Evolutionary conservation across 1,140 invertebrate genomes (phyloP).

Genomic region (Cephus cinctus): DNA sequence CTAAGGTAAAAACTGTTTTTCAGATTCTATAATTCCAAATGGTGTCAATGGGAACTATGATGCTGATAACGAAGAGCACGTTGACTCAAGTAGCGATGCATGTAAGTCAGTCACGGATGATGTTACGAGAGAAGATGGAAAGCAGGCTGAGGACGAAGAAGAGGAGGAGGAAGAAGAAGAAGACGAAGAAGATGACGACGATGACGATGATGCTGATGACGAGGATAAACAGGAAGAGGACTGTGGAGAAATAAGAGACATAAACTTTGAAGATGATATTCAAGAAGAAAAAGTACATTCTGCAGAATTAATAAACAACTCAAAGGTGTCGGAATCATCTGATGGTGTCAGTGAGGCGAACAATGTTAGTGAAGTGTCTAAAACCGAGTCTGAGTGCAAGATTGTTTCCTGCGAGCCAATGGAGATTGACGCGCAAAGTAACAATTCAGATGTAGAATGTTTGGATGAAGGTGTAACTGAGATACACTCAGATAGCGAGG

Average conservation of each 20-base stretch:
- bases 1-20: no score
- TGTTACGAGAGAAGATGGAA: conserved; percentile 15
- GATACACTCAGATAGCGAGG: conserved; percentile 1
- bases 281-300: no score
- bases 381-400: conserved; percentile 31
- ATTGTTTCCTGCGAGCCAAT: conserved; percentile 34
- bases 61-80: conserved; percentile 42
- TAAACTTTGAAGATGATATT: no score
- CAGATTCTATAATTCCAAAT: conserved; percentile 47
- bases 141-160: conserved; percentile 20
- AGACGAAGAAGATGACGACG: conserved; percentile 25
- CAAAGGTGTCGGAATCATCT: conserved; percentile 18
- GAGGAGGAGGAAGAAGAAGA: conserved; percentile 32
- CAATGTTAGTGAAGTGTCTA: conserved; percentile 42
- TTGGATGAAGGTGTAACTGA: conserved; percentile 38
- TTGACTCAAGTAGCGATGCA: conserved; percentile 24
- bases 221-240: conserved; percentile 17
- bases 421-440: conserved; percentile 47
- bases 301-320: conserved; percentile 3
- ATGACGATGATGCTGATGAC: conserved; percentile 23
- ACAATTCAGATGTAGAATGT: conserved; percentile 50
- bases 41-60: conserved; percentile 48
- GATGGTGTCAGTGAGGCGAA: conserved; percentile 35
- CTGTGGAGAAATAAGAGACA: conserved; percentile 15
- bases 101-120: conserved; percentile 9